Evolutionary conservation across 2,797 vertebrate genomes (phyloP).

Genomic region (Rhabdomys pumilio): DNA sequence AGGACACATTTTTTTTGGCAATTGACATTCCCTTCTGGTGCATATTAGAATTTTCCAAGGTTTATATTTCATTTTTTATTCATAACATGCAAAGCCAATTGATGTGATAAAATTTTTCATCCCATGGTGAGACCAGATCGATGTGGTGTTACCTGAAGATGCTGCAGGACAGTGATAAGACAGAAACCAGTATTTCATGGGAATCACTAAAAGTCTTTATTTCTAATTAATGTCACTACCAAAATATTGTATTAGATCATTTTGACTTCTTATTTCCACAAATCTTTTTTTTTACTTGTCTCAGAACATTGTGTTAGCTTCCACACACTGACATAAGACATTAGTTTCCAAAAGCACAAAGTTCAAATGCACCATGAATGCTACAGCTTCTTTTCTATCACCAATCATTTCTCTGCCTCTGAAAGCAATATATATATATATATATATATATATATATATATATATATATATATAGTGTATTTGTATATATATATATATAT

Average conservation of each 20-base stretch:
- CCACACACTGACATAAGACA: background rate
- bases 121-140: background rate
- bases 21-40: conserved; percentile 36
- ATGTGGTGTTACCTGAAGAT: background rate
- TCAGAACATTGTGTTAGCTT: conserved; percentile 50
- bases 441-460: background rate
- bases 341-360: conserved; percentile 53
- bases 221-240: background rate
- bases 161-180: background rate
- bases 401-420: conserved; percentile 23
- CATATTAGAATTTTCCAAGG: conserved; percentile 47
- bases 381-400: background rate
- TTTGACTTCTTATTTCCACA: conserved; percentile 44
- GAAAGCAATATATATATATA: background rate
- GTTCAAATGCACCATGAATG: background rate
- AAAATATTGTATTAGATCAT: conserved; percentile 13
- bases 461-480: background rate
- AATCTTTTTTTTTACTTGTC: conserved; percentile 24
- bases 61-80: conserved; percentile 68
- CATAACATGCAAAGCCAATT: conserved; percentile 3
- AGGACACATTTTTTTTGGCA: background rate
- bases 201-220: background rate
- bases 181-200: background rate
- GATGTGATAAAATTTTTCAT: conserved; percentile 18
- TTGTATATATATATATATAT: too few species aligned